Percentiles rank a stretch among this genome's conserved stretches.
These are phyloP conservation scores for Trachymyrmex cornetzi DNA, from an alignment of 1,140 invertebrate genomes.

Conservation along the genomic window DNA sequence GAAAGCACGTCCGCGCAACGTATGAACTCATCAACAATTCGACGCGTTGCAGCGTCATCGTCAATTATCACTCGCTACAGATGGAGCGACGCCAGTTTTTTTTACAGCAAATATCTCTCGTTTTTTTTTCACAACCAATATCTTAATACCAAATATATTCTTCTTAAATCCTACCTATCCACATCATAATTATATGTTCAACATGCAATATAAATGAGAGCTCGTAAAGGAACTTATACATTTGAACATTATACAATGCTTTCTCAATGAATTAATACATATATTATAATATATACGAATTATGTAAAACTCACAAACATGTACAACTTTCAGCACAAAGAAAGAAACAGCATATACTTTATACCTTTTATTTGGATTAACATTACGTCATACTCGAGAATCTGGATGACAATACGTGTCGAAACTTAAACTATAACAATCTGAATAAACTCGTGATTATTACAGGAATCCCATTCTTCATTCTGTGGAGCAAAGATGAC, in stretches of 20 bases:
- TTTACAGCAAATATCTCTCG: background rate
- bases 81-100: conserved; percentile 20
- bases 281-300: conserved; percentile 44
- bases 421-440: conserved; percentile 62
- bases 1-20: conserved; percentile 59
- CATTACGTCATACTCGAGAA: conserved; percentile 56
- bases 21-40: conserved; percentile 58
- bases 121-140: conserved; percentile 53
- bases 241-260: conserved; percentile 47
- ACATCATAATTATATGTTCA: conserved; percentile 46
- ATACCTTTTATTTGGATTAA: conserved; percentile 39
- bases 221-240: conserved; percentile 47
- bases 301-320: conserved; percentile 48
- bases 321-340: conserved; percentile 56
- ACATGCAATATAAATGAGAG: conserved; percentile 59
- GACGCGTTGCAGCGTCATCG: conserved; percentile 31
- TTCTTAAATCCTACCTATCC: conserved; percentile 45
- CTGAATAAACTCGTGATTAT: conserved; percentile 56
- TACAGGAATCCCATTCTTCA: conserved; percentile 32
- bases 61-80: conserved; percentile 24
- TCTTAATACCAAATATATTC: conserved; percentile 57
- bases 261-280: conserved; percentile 47
- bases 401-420: conserved; percentile 46
- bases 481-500: conserved; percentile 53
- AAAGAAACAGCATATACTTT: conserved; percentile 50